Base-by-base conservation (phyloP, 37 sponge, comb jelly and placozoan species). In the Spongilla lacustris region DNA sequence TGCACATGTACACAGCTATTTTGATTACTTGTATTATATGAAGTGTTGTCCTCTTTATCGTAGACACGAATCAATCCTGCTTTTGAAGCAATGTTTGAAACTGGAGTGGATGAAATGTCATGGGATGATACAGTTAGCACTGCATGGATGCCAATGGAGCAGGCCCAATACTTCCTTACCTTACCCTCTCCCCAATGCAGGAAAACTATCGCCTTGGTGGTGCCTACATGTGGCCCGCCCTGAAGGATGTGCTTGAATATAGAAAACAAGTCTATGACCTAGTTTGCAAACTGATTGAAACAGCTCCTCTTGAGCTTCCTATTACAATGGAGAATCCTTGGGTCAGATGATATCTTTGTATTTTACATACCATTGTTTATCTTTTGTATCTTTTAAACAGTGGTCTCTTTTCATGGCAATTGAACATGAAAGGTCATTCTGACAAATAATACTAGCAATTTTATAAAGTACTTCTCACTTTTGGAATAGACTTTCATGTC, bases 71-170 rank as follows among this genome's bases (percentile, higher is more conserved):
- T 95, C 37, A 83, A 92, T 72, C 13, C 6, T 0, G 67, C 77
- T 23, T 88, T 87, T 84, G 96, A 95, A 66, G 71, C 73, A 5
- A 17, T 92, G 72, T 92, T 95, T 87, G 93, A 95, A 70, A 95
- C 96, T 17, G 96, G 96, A 24, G 96, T 95, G 48, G 90, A 95
- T 82, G 96, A 95, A 49, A 87, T 95, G 90, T 86, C 93, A 36
- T 95, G 92, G 96, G 96, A 95, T 83, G 90, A 89, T 46, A 92
- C 93, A 0, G 94, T 93, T 29, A 88, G 93, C 73, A 27, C n/a
- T 12, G 17, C 30, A 72, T 1, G 12, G 0, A 33, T 32, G 6
- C 12, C 1, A 21, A 10, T 13, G 3, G 4, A 28, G 70, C 70
- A 69, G 27, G 2, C 2, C 27, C 27, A 27, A 6, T 9, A 27